A percentile compares a stretch with the other conserved stretches of the same genome.
These are phyloP conservation scores for Cynaeus angustus DNA, from an alignment of 2,888 invertebrate genomes.

Conservation along the genomic window DNA sequence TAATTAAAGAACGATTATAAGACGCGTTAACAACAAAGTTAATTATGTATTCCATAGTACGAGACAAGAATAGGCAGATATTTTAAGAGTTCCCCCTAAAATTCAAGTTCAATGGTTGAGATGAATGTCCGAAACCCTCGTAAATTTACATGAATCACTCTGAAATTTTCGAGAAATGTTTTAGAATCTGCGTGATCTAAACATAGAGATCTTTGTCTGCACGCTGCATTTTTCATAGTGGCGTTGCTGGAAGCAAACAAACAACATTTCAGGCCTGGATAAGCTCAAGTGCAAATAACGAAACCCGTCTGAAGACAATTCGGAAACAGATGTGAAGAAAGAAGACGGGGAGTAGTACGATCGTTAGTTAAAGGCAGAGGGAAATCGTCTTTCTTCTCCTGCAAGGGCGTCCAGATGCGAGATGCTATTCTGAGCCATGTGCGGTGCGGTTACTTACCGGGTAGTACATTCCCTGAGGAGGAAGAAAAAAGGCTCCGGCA, in stretches of 20 bases:
- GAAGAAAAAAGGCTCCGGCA: constrained; percentile 96
- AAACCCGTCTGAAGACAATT: background rate
- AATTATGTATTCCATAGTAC: background rate
- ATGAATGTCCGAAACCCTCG: constrained; percentile 4
- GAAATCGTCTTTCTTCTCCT: constrained; percentile 14
- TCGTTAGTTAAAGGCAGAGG: background rate
- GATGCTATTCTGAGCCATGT: constrained; percentile 43
- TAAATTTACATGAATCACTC: constrained; percentile 6
- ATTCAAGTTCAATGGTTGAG: constrained; percentile 12
- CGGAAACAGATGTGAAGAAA: constrained; percentile 13
- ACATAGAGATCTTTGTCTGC: constrained; percentile 25
- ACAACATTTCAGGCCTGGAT: constrained; percentile 6
- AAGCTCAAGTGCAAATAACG: background rate
- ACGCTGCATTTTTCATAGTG: background rate
- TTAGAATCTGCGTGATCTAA: constrained; percentile 7
- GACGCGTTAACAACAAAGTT: background rate
- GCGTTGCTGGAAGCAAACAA: constrained; percentile 26
- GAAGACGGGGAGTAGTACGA: background rate
- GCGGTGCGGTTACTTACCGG: constrained; percentile 82
- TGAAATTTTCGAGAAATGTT: background rate
- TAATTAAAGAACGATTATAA: background rate
- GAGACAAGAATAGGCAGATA: constrained; percentile 3
- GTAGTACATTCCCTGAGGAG: constrained; percentile 97
- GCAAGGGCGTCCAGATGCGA: constrained; percentile 17
- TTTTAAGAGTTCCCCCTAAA: background rate